Evolutionary conservation across 2,888 invertebrate genomes (phyloP).

Genomic region (Teleogryllus oceanicus): DNA sequence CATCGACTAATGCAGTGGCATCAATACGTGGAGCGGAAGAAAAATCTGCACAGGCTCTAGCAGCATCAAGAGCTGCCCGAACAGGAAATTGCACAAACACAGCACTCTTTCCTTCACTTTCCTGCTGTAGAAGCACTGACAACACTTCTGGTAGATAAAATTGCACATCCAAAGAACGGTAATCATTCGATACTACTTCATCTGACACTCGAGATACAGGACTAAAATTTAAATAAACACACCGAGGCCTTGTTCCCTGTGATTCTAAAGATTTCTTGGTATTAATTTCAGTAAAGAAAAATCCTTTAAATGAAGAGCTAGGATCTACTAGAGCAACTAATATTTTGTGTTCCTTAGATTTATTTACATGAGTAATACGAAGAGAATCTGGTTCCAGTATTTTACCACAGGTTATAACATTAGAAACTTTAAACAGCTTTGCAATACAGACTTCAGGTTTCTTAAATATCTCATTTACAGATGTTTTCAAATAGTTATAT

Average conservation of each 20-base stretch:
- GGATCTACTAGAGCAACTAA: slow-evolving; percentile 52
- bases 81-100: slow-evolving; percentile 54
- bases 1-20: slow-evolving; percentile 38
- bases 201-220: slow-evolving; percentile 44
- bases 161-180: slow-evolving; percentile 62
- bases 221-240: slow-evolving; percentile 56
- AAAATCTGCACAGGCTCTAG: slow-evolving; percentile 44
- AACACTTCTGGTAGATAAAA: slow-evolving; percentile 71
- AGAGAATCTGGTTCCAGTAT: slow-evolving; percentile 39
- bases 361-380: slow-evolving; percentile 53
- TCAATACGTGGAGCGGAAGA: slow-evolving; percentile 49
- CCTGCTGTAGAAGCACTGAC: slow-evolving; percentile 66
- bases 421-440: slow-evolving; percentile 57
- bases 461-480: slow-evolving; percentile 63
- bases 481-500: slow-evolving; percentile 64
- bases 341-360: slow-evolving; percentile 53
- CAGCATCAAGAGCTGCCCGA: slow-evolving; percentile 53
- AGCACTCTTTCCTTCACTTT: slow-evolving; percentile 48
- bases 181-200: not conserved
- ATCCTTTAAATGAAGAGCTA: slow-evolving; percentile 47
- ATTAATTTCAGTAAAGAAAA: slow-evolving; percentile 54
- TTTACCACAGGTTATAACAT: slow-evolving; percentile 52
- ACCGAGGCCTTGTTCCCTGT: slow-evolving; percentile 48
- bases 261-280: slow-evolving; percentile 41
- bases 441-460: slow-evolving; percentile 57